Conservation (phyloP, 2,113 vertebrate species). For the Eulemur rufifrons region DNA sequence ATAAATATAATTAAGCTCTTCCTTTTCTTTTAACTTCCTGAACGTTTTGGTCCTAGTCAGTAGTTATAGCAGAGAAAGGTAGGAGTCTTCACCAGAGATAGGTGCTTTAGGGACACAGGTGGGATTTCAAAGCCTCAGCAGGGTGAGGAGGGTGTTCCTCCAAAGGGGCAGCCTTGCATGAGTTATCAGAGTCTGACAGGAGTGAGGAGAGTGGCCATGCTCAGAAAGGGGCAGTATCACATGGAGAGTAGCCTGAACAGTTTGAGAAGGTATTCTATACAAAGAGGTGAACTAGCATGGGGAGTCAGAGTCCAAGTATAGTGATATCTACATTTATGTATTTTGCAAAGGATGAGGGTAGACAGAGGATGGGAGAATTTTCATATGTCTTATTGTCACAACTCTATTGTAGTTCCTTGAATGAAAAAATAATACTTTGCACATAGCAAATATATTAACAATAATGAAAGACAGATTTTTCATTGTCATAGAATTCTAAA, state of each 20-base stretch:
- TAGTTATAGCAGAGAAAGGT: background rate
- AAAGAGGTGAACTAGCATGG: background rate
- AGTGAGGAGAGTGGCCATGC: background rate
- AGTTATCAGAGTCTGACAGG: background rate
- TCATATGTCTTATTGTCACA: background rate
- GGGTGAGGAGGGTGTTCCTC: background rate
- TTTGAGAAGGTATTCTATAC: background rate
- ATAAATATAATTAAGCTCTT: background rate
- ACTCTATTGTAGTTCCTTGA: background rate
- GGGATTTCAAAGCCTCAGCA: background rate
- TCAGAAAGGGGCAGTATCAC: background rate
- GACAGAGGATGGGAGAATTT: background rate
- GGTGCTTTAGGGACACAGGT: background rate
- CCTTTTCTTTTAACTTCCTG: background rate
- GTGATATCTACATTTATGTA: background rate
- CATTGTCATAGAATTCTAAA: background rate
- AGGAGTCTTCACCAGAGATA: background rate
- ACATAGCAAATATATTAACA: background rate
- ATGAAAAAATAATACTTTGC: background rate
- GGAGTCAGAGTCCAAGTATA: background rate
- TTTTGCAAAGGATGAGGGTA: background rate
- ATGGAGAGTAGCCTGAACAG: background rate
- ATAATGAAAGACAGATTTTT: background rate
- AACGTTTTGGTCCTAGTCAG: background rate
- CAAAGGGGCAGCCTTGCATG: background rate